A percentile compares a stretch with the other conserved stretches of the same genome.
These are phyloP conservation scores for Avahi laniger DNA, from an alignment of 2,797 vertebrate genomes.

Conservation along the genomic window DNA sequence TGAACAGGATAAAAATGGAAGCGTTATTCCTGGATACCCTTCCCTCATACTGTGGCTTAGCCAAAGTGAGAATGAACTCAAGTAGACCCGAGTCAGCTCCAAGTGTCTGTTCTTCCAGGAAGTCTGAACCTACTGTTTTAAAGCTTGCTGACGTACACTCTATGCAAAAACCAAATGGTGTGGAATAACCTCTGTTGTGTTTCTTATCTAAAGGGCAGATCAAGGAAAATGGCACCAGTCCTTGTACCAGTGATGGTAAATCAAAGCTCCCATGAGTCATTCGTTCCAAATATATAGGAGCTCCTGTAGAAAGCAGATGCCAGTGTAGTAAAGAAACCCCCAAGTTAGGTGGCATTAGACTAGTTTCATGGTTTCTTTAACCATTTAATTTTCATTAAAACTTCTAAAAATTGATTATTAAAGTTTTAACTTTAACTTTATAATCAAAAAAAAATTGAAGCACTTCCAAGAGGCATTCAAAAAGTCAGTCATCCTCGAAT, in stretches of 20 bases:
- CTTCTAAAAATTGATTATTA: not conserved
- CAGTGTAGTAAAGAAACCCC: not conserved
- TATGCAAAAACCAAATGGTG: not conserved
- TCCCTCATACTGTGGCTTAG: not conserved
- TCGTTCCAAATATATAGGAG: not conserved
- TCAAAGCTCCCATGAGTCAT: not conserved
- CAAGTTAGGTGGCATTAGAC: not conserved
- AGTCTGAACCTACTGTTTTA: not conserved
- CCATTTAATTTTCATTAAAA: not conserved
- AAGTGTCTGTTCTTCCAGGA: conserved; percentile 11
- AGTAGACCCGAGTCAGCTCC: not conserved
- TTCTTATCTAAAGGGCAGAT: not conserved
- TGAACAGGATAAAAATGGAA: conserved; percentile 46
- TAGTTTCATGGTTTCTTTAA: not conserved
- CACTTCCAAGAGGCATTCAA: not conserved
- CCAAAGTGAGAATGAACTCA: not conserved
- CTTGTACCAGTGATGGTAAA: not conserved
- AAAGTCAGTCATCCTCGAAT: not conserved
- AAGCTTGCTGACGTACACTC: not conserved
- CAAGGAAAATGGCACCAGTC: not conserved
- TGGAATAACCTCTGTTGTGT: not conserved
- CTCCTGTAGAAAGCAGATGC: not conserved
- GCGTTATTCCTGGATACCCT: not conserved
- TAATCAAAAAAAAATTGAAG: not conserved
- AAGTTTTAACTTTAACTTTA: not conserved